Percentiles rank a stretch among this genome's conserved stretches.
phyloP scores from a whole-genome alignment of 1,140 invertebrate species.

The Archivesica marissinica region DNA sequence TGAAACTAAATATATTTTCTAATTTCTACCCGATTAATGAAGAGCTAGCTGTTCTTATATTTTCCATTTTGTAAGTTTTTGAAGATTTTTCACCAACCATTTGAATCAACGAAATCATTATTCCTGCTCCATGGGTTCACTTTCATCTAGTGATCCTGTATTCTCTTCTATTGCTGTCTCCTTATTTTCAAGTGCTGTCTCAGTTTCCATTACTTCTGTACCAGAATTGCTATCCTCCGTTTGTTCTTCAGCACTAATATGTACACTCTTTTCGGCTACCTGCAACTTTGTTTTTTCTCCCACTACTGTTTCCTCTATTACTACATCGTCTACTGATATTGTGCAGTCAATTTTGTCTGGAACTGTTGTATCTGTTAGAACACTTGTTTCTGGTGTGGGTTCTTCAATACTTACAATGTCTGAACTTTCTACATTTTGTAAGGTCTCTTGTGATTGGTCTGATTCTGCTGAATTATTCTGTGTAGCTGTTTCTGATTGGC shows the following conservation, averaged over 20 bases:
- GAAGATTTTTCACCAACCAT: too few species aligned
- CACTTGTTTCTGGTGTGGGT: neutral
- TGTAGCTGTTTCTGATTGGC: neutral
- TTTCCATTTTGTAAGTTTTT: too few species aligned
- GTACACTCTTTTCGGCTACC: too few species aligned
- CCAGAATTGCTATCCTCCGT: neutral
- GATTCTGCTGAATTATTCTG: neutral
- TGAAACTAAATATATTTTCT: too few species aligned
- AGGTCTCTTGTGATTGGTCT: slow-evolving; percentile 6
- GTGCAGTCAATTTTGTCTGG: neutral
- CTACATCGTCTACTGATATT: neutral
- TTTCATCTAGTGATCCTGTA: slow-evolving; percentile 11
- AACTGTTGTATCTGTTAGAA: neutral
- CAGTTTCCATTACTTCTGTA: slow-evolving; percentile 33
- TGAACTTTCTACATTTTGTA: neutral
- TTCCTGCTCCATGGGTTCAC: slow-evolving; percentile 55
- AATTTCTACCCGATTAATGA: too few species aligned
- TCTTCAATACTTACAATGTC: neutral
- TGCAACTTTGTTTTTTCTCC: neutral
- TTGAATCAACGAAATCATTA: neutral
- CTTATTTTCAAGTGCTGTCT: neutral
- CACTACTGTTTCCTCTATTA: neutral
- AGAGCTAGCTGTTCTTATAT: too few species aligned
- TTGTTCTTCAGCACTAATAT: neutral
- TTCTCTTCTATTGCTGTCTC: neutral